These are phyloP conservation scores for Altica lythri DNA, from an alignment of 2,888 invertebrate genomes.

Conservation along the genomic window DNA sequence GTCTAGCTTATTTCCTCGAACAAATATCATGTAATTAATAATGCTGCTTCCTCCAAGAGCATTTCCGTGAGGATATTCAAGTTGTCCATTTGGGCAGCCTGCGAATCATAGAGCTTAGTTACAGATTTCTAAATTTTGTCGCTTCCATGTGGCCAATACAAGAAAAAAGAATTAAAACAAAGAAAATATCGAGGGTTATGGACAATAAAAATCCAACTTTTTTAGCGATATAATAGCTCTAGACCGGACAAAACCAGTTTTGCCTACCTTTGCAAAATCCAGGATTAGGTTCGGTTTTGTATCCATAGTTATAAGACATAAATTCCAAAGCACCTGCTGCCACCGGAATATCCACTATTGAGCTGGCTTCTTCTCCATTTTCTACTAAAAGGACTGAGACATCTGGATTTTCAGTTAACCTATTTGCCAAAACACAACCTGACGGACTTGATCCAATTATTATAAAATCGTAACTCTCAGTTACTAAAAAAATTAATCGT, in stretches of 20 bases:
- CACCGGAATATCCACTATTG: slow-evolving; percentile 74
- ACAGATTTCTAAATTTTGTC: no score
- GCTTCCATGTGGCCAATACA: no score
- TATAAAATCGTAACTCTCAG: slow-evolving; percentile 22
- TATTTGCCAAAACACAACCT: slow-evolving; percentile 19
- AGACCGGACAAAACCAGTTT: no score
- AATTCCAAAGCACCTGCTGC: slow-evolving; percentile 73
- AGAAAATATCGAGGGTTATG: no score
- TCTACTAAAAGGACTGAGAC: slow-evolving; percentile 19
- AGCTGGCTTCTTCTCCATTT: slow-evolving; percentile 67
- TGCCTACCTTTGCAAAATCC: slow-evolving; percentile 64
- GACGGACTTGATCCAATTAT: slow-evolving; percentile 23
- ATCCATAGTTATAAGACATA: slow-evolving; percentile 76
- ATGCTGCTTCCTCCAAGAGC: slow-evolving; percentile 72
- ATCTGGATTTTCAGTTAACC: slow-evolving; percentile 12
- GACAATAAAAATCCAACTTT: no score
- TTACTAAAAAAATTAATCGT: no score
- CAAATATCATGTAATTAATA: slow-evolving; percentile 81
- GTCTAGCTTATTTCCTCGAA: slow-evolving; percentile 67
- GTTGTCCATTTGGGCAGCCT: no score
- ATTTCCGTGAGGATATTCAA: no score
- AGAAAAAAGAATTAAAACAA: no score
- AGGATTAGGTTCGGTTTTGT: slow-evolving; percentile 75
- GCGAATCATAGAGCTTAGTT: no score
- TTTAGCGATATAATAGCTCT: no score